phyloP scores from a whole-genome alignment of 2,113 vertebrate genomes.

The Salminus brasiliensis region DNA sequence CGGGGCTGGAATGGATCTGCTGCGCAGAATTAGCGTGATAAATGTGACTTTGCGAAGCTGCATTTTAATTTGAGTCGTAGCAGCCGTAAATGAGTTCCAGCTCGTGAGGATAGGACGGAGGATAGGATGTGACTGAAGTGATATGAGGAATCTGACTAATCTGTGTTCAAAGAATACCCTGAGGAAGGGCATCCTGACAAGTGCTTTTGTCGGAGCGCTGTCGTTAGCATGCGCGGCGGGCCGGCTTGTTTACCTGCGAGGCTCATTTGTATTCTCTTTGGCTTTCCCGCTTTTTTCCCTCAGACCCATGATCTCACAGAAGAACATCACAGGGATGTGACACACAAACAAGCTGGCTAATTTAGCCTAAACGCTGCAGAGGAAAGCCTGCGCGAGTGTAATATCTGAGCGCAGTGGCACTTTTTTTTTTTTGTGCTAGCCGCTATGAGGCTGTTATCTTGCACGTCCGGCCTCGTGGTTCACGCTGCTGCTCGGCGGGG shows the following conservation, averaged over 20 bases:
- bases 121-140: conserved; percentile 29
- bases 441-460: neutral
- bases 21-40: conserved; percentile 29
- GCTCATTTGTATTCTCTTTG: conserved; percentile 30
- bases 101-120: neutral
- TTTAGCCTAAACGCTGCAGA: neutral
- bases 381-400: neutral
- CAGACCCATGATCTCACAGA: neutral
- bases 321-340: neutral
- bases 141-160: conserved; percentile 47
- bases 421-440: neutral
- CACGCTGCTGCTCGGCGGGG: neutral
- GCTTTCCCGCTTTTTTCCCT: neutral
- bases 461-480: neutral
- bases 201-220: conserved; percentile 25
- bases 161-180: conserved; percentile 34
- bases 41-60: conserved; percentile 37
- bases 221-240: conserved; percentile 22
- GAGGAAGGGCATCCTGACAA: conserved; percentile 40
- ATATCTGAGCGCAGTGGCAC: neutral
- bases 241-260: conserved; percentile 44
- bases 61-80: conserved; percentile 42
- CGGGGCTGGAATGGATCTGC: neutral
- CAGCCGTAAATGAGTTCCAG: conserved; percentile 35
- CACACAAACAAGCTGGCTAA: conserved; percentile 5